These are phyloP conservation scores for Glaucomys volans DNA, from an alignment of 2,113 vertebrate species.

Conservation along the genomic window DNA sequence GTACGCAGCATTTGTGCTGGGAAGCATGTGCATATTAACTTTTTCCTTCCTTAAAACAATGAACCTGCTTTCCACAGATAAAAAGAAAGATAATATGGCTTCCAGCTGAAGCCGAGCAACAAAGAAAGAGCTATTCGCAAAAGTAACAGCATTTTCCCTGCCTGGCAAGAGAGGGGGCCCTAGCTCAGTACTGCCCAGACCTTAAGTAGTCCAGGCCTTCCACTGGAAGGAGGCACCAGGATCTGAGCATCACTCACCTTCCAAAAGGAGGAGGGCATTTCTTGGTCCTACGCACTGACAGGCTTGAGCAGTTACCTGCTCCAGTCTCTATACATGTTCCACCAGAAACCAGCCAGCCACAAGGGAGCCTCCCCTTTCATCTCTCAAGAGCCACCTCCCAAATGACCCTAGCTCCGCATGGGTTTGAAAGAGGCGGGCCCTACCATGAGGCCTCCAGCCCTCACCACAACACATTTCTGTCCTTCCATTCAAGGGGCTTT, in stretches of 20 bases:
- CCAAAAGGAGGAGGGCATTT: neutral
- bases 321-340: neutral
- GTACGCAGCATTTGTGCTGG: neutral
- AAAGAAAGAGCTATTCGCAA: neutral
- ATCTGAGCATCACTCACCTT: neutral
- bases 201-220: neutral
- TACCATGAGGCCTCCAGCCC: neutral
- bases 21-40: neutral
- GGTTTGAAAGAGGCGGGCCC: neutral
- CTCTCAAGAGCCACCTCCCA: neutral
- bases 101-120: neutral
- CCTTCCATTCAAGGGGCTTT: constrained; percentile 59
- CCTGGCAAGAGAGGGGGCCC: neutral
- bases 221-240: neutral
- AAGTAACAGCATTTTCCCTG: neutral
- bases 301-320: neutral
- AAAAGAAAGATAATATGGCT: neutral
- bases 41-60: neutral
- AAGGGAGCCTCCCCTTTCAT: neutral
- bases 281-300: neutral
- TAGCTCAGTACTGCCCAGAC: neutral
- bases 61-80: neutral
- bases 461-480: neutral
- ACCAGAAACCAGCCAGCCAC: neutral
- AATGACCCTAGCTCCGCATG: neutral